A percentile compares a stretch with the other conserved stretches of the same genome.
phyloP scores from a whole-genome alignment of 1,140 invertebrate species.

The Neomicropteryx cornuta region DNA sequence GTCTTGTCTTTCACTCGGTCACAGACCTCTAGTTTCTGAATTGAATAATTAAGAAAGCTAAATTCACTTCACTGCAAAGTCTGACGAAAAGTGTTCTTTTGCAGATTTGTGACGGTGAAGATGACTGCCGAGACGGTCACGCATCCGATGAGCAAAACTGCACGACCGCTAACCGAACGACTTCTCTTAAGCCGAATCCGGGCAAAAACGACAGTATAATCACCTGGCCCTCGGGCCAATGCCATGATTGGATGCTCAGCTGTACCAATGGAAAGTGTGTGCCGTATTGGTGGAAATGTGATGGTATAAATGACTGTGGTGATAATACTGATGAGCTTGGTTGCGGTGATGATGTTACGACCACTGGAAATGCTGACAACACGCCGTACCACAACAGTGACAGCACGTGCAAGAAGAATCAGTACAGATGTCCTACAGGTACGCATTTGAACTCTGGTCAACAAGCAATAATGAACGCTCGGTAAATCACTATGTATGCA shows the following conservation, averaged over 20 bases:
- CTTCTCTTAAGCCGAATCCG: conserved; percentile 21
- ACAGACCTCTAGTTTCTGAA: too few relatives aligned
- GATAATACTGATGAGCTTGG: conserved; percentile 69
- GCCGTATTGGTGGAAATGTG: conserved; percentile 70
- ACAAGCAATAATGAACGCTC: conserved; percentile 14
- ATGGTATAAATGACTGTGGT: conserved; percentile 56
- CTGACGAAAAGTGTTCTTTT: too few relatives aligned
- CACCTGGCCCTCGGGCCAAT: conserved; percentile 34
- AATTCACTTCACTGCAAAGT: too few relatives aligned
- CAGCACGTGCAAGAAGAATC: conserved; percentile 23
- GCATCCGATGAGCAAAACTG: conserved; percentile 65
- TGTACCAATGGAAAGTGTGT: conserved; percentile 69
- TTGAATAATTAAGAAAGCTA: too few relatives aligned
- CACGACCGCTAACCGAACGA: conserved; percentile 35
- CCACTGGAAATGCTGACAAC: too few relatives aligned
- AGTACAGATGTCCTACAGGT: conserved; percentile 21
- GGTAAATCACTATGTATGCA: conserved; percentile 13
- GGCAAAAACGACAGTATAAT: conserved; percentile 18
- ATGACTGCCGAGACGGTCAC: conserved; percentile 50
- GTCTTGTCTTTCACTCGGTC: not conserved
- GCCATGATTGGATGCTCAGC: conserved; percentile 66
- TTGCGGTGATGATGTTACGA: conserved; percentile 32
- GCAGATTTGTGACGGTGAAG: conserved; percentile 59
- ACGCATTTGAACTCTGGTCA: conserved; percentile 14
- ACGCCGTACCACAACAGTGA: conserved; percentile 16